These are phyloP conservation scores for Chrysaora quinquecirrha DNA, from an alignment of 30 jellyfish, hydroid and myxozoan genomes.

Conservation along the genomic window DNA sequence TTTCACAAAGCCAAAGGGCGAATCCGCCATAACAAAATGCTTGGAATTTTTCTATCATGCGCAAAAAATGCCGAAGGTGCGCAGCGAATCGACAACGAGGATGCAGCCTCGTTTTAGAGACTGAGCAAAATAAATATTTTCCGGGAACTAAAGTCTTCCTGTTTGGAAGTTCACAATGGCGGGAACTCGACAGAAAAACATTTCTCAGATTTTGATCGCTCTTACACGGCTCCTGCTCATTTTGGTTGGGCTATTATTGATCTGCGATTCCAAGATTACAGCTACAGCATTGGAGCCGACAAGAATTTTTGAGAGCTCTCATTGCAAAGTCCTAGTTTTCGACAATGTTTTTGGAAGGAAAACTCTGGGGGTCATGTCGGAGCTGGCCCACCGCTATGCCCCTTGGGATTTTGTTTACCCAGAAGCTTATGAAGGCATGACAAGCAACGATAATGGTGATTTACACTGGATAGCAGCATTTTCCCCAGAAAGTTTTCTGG, in stretches of 20 bases:
- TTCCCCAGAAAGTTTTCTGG: constrained; percentile 50
- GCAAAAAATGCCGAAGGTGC: neutral
- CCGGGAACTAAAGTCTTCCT: too few relatives aligned
- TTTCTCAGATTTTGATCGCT: too few relatives aligned
- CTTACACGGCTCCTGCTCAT: too few relatives aligned
- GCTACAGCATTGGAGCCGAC: constrained; percentile 20
- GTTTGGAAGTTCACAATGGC: too few relatives aligned
- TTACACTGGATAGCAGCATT: constrained; percentile 64
- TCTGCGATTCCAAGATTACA: too few relatives aligned
- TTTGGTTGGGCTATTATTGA: too few relatives aligned
- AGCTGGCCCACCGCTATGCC: constrained; percentile 24
- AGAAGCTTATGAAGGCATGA: constrained; percentile 51
- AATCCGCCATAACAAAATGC: neutral
- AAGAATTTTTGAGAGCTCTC: neutral
- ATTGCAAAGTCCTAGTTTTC: constrained; percentile 16
- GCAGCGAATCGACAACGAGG: too few relatives aligned
- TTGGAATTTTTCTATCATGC: neutral
- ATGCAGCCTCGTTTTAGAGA: too few relatives aligned
- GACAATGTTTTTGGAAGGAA: constrained; percentile 33
- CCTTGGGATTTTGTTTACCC: constrained; percentile 70
- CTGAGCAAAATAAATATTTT: too few relatives aligned
- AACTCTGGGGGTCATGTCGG: constrained; percentile 15
- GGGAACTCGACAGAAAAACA: too few relatives aligned
- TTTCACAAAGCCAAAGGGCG: neutral
- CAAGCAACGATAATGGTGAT: constrained; percentile 59